Evolutionary conservation across 2,113 vertebrate genomes (phyloP).

Genomic region (Carollia perspicillata): DNA sequence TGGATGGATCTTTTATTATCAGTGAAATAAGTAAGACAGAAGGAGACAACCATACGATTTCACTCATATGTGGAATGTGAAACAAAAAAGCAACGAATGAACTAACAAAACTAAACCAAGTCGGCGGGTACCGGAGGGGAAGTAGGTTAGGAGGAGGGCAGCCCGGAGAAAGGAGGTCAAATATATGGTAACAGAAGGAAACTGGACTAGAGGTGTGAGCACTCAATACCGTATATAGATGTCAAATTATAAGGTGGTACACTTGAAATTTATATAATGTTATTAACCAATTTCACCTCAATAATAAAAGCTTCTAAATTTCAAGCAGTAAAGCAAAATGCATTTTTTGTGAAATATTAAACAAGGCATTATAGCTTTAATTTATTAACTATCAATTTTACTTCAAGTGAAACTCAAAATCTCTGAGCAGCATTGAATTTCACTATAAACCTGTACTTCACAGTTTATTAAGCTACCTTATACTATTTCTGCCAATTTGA

Average conservation of each 20-base stretch:
- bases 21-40: background rate
- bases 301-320: background rate
- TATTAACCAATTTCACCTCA: background rate
- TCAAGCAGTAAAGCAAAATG: background rate
- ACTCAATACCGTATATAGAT: background rate
- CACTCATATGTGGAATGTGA: background rate
- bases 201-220: background rate
- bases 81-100: background rate
- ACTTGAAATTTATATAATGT: background rate
- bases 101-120: background rate
- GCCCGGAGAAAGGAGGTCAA: background rate
- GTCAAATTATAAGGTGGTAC: background rate
- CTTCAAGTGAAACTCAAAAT: background rate
- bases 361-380: background rate
- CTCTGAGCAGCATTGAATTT: background rate
- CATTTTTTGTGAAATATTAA: background rate
- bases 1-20: no score
- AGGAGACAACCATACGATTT: background rate
- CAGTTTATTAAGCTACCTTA: background rate
- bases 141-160: background rate
- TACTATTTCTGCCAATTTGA: background rate
- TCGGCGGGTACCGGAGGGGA: background rate
- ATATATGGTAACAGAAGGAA: background rate
- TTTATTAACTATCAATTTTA: background rate
- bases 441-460: background rate